Base-by-base conservation (phyloP, 2,113 vertebrate species). In the Actenoides hombroni region DNA sequence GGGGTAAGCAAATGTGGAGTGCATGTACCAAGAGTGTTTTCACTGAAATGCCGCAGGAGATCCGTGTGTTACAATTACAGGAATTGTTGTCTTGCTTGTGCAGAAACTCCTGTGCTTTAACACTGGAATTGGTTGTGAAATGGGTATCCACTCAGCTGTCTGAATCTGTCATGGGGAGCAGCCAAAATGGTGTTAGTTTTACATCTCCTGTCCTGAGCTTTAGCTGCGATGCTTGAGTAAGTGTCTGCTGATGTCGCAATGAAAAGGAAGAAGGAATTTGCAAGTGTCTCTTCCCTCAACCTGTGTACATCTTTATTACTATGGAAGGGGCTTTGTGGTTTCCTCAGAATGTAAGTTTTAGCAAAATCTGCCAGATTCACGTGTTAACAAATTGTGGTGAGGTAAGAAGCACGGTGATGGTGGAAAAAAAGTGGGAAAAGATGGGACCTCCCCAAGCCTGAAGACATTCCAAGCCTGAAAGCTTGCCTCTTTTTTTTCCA, bases 11-110 rank as follows among this genome's bases (percentile, higher is more conserved):
- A 16, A 75, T 2, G 5, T 15, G 16, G 28, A 81, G 35, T 57
- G 13, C 11, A 0, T 11, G 5, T 37, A 48, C 17, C 0, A 3
- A 29, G 23, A 2, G 0, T 33, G 3, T 90, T 56, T 94, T 40
- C 33, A 26, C 4, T 31, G 33, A 29, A 83, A 19, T 1, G 3
- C 16, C 75, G 39, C 26, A 71, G 57, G 51, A 84, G n/a, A 33
- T 33, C 7, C 1, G 0, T n/a, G 51, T n/a, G 16, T 64, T 79
- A 37, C 13, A 33, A 28, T 71, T 28, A 8, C 46, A 16, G 31
- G 28, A 33, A 25, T 64, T 39, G 15, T 35, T 64, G 25, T 69
- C 44, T 61, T 86, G 29, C 23, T 48, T 13, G 13, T 67, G 40
- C 24, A 16, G 33, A 19, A 68, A 61, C 4, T 65, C 18, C 39